Percentiles rank a stretch among this genome's conserved stretches.
Evolutionary conservation across 2,797 vertebrate genomes (phyloP).

Genomic region (Dendrocincla tyrannina): DNA sequence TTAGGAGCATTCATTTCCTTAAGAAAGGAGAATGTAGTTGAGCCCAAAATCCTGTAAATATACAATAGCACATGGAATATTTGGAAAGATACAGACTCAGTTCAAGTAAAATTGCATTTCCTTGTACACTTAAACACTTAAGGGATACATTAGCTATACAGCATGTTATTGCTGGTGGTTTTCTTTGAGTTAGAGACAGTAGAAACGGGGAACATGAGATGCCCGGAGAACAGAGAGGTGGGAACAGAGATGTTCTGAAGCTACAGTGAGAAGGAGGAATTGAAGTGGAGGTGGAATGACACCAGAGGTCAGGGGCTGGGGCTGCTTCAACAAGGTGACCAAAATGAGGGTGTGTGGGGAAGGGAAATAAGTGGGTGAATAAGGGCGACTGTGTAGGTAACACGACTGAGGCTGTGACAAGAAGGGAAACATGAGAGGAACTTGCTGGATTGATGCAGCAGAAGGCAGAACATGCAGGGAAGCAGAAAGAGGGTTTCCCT

Average conservation of each 20-base stretch:
- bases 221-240: neutral
- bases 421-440: neutral
- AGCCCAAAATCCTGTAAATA: neutral
- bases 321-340: neutral
- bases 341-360: neutral
- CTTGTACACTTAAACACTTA: neutral
- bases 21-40: neutral
- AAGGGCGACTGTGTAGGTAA: neutral
- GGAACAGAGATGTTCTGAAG: neutral
- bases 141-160: neutral
- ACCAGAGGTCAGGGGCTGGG: neutral
- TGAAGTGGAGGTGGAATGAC: neutral
- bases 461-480: neutral
- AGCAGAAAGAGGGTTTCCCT: neutral
- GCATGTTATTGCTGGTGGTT: neutral
- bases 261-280: accelerated
- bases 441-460: neutral
- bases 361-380: neutral
- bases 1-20: neutral
- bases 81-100: neutral
- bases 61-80: neutral
- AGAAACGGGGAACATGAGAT: neutral
- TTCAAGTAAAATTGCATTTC: neutral
- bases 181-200: neutral
- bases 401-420: neutral